Percentiles rank a stretch among this genome's conserved stretches.
Conservation (phyloP, 2,888 invertebrate species). For the Epistrophe grossulariae region DNA sequence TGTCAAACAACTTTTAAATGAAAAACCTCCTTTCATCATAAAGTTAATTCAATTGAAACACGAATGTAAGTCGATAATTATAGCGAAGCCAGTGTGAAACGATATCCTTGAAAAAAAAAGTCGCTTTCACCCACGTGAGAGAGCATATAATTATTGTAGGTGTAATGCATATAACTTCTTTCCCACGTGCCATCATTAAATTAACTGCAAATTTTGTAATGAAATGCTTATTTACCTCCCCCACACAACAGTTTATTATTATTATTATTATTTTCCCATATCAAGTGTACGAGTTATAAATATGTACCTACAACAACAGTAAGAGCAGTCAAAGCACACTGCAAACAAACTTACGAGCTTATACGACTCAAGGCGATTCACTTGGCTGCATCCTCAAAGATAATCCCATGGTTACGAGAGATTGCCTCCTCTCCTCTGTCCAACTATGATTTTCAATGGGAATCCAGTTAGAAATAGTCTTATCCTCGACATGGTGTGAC, state of each 20-base stretch:
- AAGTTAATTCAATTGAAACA: background rate
- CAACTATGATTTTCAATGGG: background rate
- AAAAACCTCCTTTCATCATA: no score
- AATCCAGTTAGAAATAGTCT: constrained; percentile 5
- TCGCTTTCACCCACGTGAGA: background rate
- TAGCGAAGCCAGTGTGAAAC: background rate
- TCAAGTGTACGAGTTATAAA: constrained; percentile 11
- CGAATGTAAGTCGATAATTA: background rate
- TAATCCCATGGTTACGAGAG: background rate
- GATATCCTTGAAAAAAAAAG: background rate
- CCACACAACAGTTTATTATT: background rate
- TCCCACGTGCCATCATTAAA: constrained; percentile 1
- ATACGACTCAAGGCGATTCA: constrained; percentile 2
- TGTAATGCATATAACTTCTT: background rate
- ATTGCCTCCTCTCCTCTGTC: background rate
- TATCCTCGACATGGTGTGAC: background rate
- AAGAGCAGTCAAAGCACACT: constrained; percentile 1
- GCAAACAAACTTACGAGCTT: background rate
- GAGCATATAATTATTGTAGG: background rate
- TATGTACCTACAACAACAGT: background rate
- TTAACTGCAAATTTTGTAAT: constrained; percentile 20
- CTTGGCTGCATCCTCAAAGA: constrained; percentile 23
- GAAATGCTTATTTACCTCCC: constrained; percentile 13
- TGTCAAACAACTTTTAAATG: no score
- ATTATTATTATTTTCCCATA: constrained; percentile 9